A percentile compares a stretch with the other conserved stretches of the same genome.
These are phyloP conservation scores for Crepidodera aurea DNA, from an alignment of 2,888 invertebrate genomes.

Conservation along the genomic window DNA sequence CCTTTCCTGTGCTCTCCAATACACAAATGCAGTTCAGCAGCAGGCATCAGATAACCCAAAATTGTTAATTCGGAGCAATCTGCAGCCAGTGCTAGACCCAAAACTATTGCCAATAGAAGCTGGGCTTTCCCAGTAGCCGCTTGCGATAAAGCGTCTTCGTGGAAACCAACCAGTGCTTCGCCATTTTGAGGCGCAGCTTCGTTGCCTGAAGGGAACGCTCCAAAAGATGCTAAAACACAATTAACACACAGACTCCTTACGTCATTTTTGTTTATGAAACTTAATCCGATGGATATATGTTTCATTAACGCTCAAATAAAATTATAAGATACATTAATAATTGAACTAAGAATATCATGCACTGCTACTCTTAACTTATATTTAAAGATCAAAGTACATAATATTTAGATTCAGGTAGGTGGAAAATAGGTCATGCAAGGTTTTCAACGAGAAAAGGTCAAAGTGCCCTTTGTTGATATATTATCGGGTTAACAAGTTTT, in stretches of 20 bases:
- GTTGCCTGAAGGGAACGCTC: slow-evolving; percentile 43
- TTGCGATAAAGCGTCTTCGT: slow-evolving; percentile 79
- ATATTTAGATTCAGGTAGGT: not conserved
- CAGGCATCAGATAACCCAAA: slow-evolving; percentile 76
- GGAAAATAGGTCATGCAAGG: slow-evolving; percentile 4
- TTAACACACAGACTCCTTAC: too few species aligned
- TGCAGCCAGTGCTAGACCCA: slow-evolving; percentile 73
- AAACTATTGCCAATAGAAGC: slow-evolving; percentile 69
- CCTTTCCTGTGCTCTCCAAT: slow-evolving; percentile 76
- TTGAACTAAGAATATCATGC: too few species aligned
- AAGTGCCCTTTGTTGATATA: not conserved
- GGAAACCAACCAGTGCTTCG: slow-evolving; percentile 72
- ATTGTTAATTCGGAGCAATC: slow-evolving; percentile 75
- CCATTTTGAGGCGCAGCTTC: slow-evolving; percentile 50
- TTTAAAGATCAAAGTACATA: not conserved
- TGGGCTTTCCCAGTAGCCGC: slow-evolving; percentile 78
- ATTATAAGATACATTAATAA: too few species aligned
- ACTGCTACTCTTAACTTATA: not conserved
- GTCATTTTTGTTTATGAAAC: too few species aligned
- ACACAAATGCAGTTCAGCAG: slow-evolving; percentile 80
- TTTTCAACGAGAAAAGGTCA: slow-evolving; percentile 7
- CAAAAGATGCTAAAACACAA: slow-evolving; percentile 29
- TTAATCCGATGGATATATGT: too few species aligned
- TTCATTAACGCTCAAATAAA: too few species aligned
- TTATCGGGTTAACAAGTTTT: not conserved